These are phyloP conservation scores for Amphiduros pacificus DNA, from an alignment of 2,888 invertebrate genomes.

Conservation along the genomic window DNA sequence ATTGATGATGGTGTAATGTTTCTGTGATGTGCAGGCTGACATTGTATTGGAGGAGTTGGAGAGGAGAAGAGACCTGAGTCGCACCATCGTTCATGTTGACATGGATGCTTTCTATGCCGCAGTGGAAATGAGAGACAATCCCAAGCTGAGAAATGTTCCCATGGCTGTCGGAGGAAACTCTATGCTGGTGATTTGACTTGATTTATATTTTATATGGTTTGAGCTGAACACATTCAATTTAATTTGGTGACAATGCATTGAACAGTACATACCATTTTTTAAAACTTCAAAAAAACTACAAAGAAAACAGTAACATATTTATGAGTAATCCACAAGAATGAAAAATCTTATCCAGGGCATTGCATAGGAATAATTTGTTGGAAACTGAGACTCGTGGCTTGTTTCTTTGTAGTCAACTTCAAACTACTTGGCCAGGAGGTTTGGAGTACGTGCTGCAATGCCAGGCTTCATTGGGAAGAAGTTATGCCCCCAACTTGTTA, in stretches of 20 bases:
- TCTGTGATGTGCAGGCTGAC: constrained; percentile 58
- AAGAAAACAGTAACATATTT: too few species aligned
- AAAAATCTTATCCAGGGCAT: too few species aligned
- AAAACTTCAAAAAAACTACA: too few species aligned
- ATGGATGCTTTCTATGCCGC: constrained; percentile 70
- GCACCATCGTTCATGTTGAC: constrained; percentile 65
- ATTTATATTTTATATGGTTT: too few species aligned
- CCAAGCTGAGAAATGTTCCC: constrained; percentile 61
- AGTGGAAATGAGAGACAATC: constrained; percentile 64
- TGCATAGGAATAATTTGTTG: too few species aligned
- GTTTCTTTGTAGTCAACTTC: constrained; percentile 63
- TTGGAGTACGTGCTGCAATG: constrained; percentile 68
- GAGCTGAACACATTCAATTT: too few species aligned
- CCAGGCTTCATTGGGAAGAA: constrained; percentile 67
- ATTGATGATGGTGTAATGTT: neutral
- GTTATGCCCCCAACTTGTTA: constrained; percentile 65
- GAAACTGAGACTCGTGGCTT: too few species aligned
- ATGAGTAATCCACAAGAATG: too few species aligned
- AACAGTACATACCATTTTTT: too few species aligned
- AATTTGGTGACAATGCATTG: too few species aligned
- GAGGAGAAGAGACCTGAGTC: constrained; percentile 57
- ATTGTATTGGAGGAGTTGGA: constrained; percentile 58
- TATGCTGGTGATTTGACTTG: constrained; percentile 66
- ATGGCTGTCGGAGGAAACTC: constrained; percentile 66
- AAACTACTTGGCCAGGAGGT: constrained; percentile 66